Evolutionary conservation across 53 echinoderm and acorn worm genomes (phyloP).

Genomic region (Zoroaster sp.): DNA sequence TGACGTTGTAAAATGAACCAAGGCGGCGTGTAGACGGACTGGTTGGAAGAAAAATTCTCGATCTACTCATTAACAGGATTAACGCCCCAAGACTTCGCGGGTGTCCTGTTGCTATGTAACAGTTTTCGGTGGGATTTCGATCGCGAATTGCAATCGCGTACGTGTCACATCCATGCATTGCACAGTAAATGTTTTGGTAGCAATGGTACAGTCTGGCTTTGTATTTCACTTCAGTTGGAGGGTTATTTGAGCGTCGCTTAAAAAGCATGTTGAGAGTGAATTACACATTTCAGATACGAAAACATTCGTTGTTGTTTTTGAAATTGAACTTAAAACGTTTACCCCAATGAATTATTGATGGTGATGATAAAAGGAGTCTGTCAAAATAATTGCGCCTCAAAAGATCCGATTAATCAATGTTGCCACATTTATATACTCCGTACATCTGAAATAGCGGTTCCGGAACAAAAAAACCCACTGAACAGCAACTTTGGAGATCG

Average conservation of each 20-base stretch:
- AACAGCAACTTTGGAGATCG: no score
- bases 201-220: not conserved
- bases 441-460: no score
- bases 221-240: not conserved
- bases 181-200: not conserved
- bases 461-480: no score
- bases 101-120: slow-evolving; percentile 17
- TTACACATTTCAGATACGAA: not conserved
- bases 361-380: no score
- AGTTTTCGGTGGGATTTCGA: not conserved
- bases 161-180: not conserved
- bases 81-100: slow-evolving; percentile 13
- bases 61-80: slow-evolving; percentile 27
- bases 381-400: no score
- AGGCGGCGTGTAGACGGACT: slow-evolving; percentile 14
- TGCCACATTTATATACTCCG: no score
- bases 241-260: not conserved
- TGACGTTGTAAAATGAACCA: not conserved
- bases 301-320: no score
- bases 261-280: not conserved
- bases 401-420: no score
- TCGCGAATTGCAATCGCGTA: not conserved
- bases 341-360: no score
- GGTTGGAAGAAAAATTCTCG: slow-evolving; percentile 9
- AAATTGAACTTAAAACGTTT: no score